A percentile compares a stretch with the other conserved stretches of the same genome.
Conservation (phyloP, 2,888 invertebrate species). For the Clostera curtula region DNA sequence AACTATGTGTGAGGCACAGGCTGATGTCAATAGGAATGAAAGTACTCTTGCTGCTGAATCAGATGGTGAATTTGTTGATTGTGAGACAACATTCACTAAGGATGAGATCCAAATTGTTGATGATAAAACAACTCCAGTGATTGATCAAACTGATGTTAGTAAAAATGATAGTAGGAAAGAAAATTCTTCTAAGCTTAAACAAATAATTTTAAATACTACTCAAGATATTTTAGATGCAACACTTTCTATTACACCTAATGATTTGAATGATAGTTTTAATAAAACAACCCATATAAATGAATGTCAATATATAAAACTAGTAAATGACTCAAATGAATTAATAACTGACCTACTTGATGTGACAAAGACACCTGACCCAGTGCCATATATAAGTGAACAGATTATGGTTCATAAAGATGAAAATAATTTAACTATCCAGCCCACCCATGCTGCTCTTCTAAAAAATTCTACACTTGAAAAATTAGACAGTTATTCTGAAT, state of each 20-base stretch:
- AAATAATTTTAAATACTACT: constrained; percentile 21
- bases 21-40: constrained; percentile 15
- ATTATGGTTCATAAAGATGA: no score
- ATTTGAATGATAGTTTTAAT: constrained; percentile 12
- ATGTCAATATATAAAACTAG: background rate
- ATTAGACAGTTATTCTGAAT: no score
- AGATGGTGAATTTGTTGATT: constrained; percentile 61
- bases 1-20: constrained; percentile 27
- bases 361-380: no score
- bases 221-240: constrained; percentile 24
- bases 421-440: no score
- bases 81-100: constrained; percentile 58
- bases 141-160: constrained; percentile 8
- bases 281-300: background rate
- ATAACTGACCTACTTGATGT: no score
- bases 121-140: constrained; percentile 9
- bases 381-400: no score
- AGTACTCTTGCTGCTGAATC: constrained; percentile 34
- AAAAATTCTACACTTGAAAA: no score
- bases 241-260: constrained; percentile 21
- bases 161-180: constrained; percentile 8
- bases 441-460: no score
- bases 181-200: constrained; percentile 17
- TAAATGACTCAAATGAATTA: background rate
- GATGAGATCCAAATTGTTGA: constrained; percentile 24